These are phyloP conservation scores for Archips crataeganus DNA, from an alignment of 2,888 invertebrate species.

Conservation along the genomic window DNA sequence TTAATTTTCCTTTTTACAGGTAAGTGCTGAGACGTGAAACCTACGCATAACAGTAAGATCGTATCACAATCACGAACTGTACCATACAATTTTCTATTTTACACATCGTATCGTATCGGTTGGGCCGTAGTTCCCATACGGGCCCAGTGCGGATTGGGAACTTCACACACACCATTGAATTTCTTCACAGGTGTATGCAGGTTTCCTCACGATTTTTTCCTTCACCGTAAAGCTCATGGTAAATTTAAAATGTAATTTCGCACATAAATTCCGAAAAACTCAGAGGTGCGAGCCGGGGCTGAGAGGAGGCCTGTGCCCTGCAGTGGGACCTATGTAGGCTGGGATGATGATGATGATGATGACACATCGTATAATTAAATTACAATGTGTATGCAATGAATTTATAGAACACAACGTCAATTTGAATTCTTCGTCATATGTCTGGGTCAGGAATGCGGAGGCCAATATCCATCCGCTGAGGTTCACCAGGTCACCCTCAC, in stretches of 20 bases:
- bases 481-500: conserved; percentile 20
- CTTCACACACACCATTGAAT: no score
- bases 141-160: no score
- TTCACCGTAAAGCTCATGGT: no score
- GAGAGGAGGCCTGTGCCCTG: no score
- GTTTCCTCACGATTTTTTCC: no score
- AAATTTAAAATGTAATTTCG: no score
- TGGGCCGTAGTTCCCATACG: no score
- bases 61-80: neutral
- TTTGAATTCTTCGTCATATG: conserved; percentile 4
- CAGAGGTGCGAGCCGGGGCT: no score
- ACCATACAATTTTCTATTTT: neutral
- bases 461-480: conserved; percentile 16
- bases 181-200: no score
- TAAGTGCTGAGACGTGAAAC: conserved; percentile 51
- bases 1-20: conserved; percentile 58
- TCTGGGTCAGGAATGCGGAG: conserved; percentile 14
- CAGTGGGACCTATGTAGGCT: no score
- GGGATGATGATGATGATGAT: no score
- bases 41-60: conserved; percentile 53
- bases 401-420: neutral
- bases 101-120: neutral
- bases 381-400: neutral
- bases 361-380: neutral
- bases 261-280: no score